Conservation (phyloP, 2,888 invertebrate species). For the Cheilosia impressa region DNA sequence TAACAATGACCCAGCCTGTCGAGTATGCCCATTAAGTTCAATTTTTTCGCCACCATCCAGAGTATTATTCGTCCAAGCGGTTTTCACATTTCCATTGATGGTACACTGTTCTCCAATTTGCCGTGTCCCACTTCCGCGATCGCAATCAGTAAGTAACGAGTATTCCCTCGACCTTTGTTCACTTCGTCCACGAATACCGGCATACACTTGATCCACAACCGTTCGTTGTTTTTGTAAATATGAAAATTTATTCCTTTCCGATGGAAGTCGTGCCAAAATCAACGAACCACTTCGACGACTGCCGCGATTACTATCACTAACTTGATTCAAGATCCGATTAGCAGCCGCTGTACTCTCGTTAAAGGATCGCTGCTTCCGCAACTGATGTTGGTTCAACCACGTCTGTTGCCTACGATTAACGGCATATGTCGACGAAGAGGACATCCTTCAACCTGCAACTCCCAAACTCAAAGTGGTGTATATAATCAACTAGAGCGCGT, state of each 20-base stretch:
- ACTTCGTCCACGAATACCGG: slow-evolving; percentile 55
- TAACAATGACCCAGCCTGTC: slow-evolving; percentile 34
- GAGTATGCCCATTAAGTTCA: slow-evolving; percentile 13
- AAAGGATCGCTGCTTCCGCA: slow-evolving; percentile 69
- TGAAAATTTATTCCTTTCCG: slow-evolving; percentile 58
- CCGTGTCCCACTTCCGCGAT: slow-evolving; percentile 5
- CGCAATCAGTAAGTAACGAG: slow-evolving; percentile 5
- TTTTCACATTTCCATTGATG: slow-evolving; percentile 21
- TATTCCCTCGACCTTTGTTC: slow-evolving; percentile 61
- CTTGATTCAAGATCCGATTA: slow-evolving; percentile 49
- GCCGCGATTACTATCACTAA: slow-evolving; percentile 31
- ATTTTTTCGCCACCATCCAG: slow-evolving; percentile 27
- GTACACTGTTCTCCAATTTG: slow-evolving; percentile 26
- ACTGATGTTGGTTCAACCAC: slow-evolving; percentile 67
- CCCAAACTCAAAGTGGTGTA: slow-evolving; percentile 14
- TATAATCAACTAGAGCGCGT: slow-evolving; percentile 26
- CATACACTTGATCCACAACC: slow-evolving; percentile 60
- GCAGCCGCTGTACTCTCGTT: slow-evolving; percentile 33
- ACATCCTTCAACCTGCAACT: slow-evolving; percentile 52
- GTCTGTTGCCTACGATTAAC: slow-evolving; percentile 64
- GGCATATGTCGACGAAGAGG: slow-evolving; percentile 49
- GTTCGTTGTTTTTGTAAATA: slow-evolving; percentile 67
- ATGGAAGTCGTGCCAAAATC: slow-evolving; percentile 50
- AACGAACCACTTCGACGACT: slow-evolving; percentile 57
- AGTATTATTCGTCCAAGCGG: slow-evolving; percentile 50